Conservation (phyloP, 2,113 vertebrate species). For the Nycticryphes semicollaris region DNA sequence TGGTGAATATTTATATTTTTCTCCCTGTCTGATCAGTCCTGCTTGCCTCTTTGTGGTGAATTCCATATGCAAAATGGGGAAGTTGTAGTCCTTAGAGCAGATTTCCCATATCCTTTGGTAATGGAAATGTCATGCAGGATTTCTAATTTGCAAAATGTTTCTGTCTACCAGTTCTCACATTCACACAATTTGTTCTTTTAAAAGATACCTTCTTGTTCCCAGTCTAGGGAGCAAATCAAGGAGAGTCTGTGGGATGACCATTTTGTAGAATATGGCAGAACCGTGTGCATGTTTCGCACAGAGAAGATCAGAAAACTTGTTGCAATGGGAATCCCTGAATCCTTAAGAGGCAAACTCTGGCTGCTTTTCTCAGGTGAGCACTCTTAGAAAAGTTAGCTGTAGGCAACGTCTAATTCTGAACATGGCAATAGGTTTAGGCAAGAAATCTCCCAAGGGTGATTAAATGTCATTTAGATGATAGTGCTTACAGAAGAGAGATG, state of each 20-base stretch:
- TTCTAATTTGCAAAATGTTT: background rate
- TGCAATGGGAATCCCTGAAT: slow-evolving; percentile 92
- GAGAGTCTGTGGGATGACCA: slow-evolving; percentile 90
- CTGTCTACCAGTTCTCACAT: background rate
- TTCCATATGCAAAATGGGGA: background rate
- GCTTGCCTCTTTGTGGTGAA: background rate
- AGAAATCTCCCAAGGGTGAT: background rate
- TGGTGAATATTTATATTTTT: background rate
- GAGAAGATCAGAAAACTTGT: slow-evolving; percentile 90
- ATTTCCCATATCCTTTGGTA: background rate
- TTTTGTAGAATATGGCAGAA: slow-evolving; percentile 88
- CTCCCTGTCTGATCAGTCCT: background rate
- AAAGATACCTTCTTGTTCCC: background rate
- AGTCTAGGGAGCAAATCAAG: slow-evolving; percentile 85
- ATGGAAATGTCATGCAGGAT: background rate
- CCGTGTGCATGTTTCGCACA: slow-evolving; percentile 94
- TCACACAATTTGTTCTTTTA: background rate
- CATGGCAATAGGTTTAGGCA: background rate
- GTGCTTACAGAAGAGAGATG: background rate
- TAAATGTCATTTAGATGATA: background rate
- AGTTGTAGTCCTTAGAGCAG: background rate
- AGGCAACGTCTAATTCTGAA: background rate
- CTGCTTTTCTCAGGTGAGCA: slow-evolving; percentile 89
- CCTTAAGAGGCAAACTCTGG: slow-evolving; percentile 92
- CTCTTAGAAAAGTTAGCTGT: background rate